Evolutionary conservation across 2,113 vertebrate genomes (phyloP), one percentile per base, ranked within the genome.

Genomic region (Tupaia tana): DNA sequence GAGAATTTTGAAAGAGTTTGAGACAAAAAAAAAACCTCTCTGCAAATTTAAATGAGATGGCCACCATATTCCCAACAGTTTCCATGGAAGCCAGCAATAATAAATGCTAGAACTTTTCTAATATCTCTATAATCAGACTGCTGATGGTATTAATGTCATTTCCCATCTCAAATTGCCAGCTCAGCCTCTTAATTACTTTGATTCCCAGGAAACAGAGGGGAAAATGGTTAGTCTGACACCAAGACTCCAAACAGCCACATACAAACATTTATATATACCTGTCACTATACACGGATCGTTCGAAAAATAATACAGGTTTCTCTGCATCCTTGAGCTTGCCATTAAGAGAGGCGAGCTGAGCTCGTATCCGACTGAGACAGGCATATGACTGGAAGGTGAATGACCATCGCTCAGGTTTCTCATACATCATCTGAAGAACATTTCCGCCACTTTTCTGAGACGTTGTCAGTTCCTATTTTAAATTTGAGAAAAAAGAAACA

Each of bases 211-310:
- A 90, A 93, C 2, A 86, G 56, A 2, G 56, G 75, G 6, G 19
- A 61, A 75, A 93, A 71, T n/a, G 7, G 10, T 18, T 54, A 83
- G n/a, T 71, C 93, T n/a, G 86, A 92, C 73, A n/a, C 10, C 43
- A 95, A 71, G 15, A 90, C 67, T 63, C 43, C 16, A 0, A 67
- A 89, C 0, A 0, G 59, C 34, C 34, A 94, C n/a, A 7, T 16
- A 2, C n/a, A 31, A 90, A 52, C 79, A 82, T 63, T 64, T 89
- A 59, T 67, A 93, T 34, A 0, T 96, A 99, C 99, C 99, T 99
- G 98, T 99, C 99, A 1, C 99, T 99, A 97, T 99, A 99, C 81
- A 99, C 99, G 2, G 99, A 99, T 3, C 99, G 97, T 93, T 99
- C 99, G 0, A 99, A 99, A 98, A 99, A 99, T 93, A 99, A 97